Conservation (phyloP, 2,113 vertebrate species). For the Felis chaus region DNA sequence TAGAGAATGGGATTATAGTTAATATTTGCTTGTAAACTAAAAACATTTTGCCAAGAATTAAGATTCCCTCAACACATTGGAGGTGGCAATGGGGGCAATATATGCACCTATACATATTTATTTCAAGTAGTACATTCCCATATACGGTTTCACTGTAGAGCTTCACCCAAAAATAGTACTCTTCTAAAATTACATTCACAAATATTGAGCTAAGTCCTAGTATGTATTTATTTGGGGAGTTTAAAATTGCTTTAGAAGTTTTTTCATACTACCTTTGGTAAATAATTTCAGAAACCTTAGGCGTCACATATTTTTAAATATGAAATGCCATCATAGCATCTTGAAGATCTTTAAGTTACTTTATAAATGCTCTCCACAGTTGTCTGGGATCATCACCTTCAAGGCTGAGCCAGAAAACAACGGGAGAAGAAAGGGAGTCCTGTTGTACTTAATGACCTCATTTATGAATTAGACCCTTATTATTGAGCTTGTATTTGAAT, state of each 20-base stretch:
- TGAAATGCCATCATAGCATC: neutral
- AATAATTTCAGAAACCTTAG: constrained; percentile 30
- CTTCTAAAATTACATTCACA: constrained; percentile 40
- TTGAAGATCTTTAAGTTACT: constrained; percentile 29
- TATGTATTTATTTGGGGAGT: neutral
- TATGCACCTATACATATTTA: neutral
- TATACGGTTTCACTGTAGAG: neutral
- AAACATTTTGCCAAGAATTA: neutral
- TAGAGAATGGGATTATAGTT: neutral
- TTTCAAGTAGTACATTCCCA: neutral
- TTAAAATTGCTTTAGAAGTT: neutral
- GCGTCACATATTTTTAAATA: neutral
- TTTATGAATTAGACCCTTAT: neutral
- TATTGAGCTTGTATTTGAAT: neutral
- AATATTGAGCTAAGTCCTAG: neutral
- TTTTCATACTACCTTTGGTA: neutral
- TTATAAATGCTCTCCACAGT: neutral
- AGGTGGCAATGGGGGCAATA: neutral
- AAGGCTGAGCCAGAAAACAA: neutral
- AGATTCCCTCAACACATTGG: neutral
- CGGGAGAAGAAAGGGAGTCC: neutral
- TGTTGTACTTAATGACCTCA: neutral
- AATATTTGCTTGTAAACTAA: constrained; percentile 33
- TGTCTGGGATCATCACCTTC: neutral
- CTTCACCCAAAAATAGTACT: neutral